These are phyloP conservation scores for Eulemur rufifrons DNA, from an alignment of 2,113 vertebrate genomes.

Conservation along the genomic window DNA sequence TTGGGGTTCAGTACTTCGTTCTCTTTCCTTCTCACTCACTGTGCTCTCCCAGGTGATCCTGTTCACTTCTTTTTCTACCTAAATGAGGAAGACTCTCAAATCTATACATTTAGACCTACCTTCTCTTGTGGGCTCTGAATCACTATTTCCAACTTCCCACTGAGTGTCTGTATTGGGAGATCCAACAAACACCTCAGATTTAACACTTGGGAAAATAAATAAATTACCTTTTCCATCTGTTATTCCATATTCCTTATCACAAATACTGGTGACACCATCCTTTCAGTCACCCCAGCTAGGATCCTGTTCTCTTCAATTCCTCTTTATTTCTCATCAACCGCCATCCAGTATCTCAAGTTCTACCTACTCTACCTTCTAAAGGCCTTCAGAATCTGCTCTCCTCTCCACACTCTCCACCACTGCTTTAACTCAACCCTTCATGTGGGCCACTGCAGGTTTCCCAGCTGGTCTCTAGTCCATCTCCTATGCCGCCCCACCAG, in stretches of 20 bases:
- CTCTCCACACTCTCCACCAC: background rate
- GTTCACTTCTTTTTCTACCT: background rate
- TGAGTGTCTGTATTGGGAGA: background rate
- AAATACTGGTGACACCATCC: background rate
- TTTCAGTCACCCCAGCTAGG: background rate
- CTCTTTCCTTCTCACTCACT: background rate
- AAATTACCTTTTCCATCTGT: background rate
- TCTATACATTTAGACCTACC: background rate
- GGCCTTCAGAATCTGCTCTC: background rate
- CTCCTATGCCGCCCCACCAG: background rate
- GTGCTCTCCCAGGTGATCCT: background rate
- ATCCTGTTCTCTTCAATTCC: background rate
- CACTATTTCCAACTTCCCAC: background rate
- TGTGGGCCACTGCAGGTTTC: background rate
- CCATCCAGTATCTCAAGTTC: background rate
- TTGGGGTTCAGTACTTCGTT: background rate
- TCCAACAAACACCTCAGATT: background rate
- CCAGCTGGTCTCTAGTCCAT: background rate
- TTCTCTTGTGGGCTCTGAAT: background rate
- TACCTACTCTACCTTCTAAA: background rate
- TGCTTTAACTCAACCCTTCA: background rate
- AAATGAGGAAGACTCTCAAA: background rate
- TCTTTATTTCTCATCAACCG: background rate
- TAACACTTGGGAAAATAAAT: background rate
- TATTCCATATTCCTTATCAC: background rate